phyloP scores from a whole-genome alignment of 2,113 vertebrate genomes.

The Carassius gibelio region DNA sequence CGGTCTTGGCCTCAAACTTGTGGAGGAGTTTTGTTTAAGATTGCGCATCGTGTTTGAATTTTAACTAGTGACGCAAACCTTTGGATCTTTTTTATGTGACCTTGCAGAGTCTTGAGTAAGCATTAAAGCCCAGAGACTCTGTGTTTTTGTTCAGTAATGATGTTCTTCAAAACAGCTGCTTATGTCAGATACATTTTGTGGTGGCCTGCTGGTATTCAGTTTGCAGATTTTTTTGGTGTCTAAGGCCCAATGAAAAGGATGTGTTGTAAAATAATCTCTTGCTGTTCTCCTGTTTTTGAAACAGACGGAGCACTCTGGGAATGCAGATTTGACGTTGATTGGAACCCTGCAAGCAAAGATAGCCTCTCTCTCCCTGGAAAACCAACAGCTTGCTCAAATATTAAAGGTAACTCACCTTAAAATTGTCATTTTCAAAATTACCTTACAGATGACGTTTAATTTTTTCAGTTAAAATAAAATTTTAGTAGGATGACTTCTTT shows the following conservation, averaged over 20 bases:
- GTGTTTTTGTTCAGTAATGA: too few relatives aligned
- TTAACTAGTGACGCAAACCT: neutral
- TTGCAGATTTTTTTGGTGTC: neutral
- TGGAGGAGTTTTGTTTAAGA: neutral
- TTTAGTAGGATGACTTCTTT: neutral
- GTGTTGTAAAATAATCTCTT: slow-evolving; percentile 28
- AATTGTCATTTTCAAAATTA: neutral
- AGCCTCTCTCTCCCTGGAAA: slow-evolving; percentile 85
- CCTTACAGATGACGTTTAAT: neutral
- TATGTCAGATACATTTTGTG: neutral
- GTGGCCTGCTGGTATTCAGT: neutral
- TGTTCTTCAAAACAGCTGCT: slow-evolving; percentile 33
- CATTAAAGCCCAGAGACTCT: neutral
- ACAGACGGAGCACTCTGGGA: slow-evolving; percentile 68
- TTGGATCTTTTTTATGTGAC: neutral
- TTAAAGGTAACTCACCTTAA: slow-evolving; percentile 77
- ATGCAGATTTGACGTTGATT: slow-evolving; percentile 82
- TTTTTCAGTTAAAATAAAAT: neutral
- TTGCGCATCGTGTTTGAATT: slow-evolving; percentile 23
- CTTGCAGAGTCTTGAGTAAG: neutral
- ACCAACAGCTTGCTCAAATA: slow-evolving; percentile 88
- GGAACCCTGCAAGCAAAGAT: slow-evolving; percentile 87
- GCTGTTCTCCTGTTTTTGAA: slow-evolving; percentile 49
- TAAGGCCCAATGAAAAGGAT: slow-evolving; percentile 22
- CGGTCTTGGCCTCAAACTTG: neutral